Evolutionary conservation across 2,113 vertebrate species (phyloP).

Genomic region (Tupaia chinensis): DNA sequence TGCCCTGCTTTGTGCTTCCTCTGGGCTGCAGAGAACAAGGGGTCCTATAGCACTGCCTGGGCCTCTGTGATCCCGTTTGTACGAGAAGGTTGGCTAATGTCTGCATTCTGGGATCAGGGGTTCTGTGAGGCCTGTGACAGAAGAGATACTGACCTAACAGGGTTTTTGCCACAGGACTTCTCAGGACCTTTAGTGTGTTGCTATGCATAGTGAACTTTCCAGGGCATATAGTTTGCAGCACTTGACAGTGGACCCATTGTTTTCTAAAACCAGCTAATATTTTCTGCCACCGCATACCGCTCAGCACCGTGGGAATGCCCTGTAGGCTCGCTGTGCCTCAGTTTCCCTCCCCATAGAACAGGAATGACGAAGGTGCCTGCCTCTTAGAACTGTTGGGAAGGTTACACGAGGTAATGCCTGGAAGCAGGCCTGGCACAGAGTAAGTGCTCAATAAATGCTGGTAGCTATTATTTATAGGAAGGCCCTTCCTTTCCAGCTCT

Average conservation of each 20-base stretch:
- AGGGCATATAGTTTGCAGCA: not conserved
- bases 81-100: not conserved
- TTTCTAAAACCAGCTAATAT: not conserved
- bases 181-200: not conserved
- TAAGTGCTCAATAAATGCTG: slow-evolving; percentile 72
- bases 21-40: not conserved
- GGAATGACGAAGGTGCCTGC: not conserved
- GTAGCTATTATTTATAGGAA: slow-evolving; percentile 69
- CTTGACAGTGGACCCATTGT: not conserved
- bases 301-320: not conserved
- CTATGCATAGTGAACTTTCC: not conserved
- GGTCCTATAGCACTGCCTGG: not conserved
- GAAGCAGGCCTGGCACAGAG: slow-evolving; percentile 58
- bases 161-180: not conserved
- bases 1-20: not conserved
- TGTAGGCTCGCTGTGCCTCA: not conserved
- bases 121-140: not conserved
- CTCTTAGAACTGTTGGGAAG: not conserved
- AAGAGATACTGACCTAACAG: not conserved
- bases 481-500: slow-evolving; percentile 66
- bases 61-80: not conserved
- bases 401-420: slow-evolving; percentile 63
- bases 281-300: not conserved
- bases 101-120: not conserved
- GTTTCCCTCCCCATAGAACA: not conserved